Evolutionary conservation across 2,113 vertebrate genomes (phyloP), one percentile per base, ranked within the genome.

Genomic region (Melanotaenia duboulayi): DNA sequence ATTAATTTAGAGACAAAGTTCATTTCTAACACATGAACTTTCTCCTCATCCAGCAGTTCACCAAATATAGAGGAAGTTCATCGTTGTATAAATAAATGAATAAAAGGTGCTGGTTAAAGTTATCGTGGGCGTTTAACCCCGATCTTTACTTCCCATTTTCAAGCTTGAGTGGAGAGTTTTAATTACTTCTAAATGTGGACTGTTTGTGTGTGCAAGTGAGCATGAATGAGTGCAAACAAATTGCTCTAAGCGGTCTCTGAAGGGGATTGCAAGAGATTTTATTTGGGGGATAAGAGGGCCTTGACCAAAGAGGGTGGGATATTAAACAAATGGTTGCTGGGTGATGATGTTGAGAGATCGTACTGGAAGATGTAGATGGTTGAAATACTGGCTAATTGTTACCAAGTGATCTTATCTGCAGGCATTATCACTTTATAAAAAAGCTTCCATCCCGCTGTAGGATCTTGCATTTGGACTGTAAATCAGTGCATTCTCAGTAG

Each of bases 121-220:
- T 49, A 28, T 50, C 19, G 66, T 61, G 46, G 65, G 61, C 0
- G 54, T 68, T 56, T 65, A 73, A 80, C 72, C 54, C 24, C 0
- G 8, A 32, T 70, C 77, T 16, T 62, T 44, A 14, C 46, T 22
- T 83, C 44, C 48, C 8, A 7, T 66, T 69, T 72, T 69, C 61
- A 73, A 57, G 71, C 71, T 57, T 10, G 13, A 61, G 40, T 42
- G 44, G 40, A 80, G 63, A 37, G 35, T 71, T 78, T 78, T 83
- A 78, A 69, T 81, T 81, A 63, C 54, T 66, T 68, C 44, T 81
- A 78, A 75, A 80, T 74, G 56, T 64, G 24, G 2, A 22, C 7
- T 19, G 23, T 54, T 16, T 44, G 6, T 69, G 19, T 55, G 28
- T 39, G 24, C 19, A 35, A 35, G 24, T 48, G 39, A 37, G 54